Conservation (phyloP, 2,797 vertebrate species). For the Acanthornis magna region DNA sequence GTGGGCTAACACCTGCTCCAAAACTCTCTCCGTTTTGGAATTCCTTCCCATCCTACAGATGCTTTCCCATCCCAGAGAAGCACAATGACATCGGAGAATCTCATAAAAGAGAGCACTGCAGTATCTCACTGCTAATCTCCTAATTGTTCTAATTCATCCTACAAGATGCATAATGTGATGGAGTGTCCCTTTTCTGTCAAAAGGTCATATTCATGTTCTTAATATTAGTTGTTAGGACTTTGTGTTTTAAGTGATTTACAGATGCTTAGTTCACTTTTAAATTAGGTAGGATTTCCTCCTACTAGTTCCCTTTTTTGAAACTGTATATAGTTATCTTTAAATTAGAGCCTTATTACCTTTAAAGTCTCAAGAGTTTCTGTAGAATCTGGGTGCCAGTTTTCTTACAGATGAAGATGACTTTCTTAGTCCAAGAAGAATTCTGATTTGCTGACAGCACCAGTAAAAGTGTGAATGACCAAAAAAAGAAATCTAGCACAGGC, state of each 20-base stretch:
- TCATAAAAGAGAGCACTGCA: neutral
- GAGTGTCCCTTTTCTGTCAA: neutral
- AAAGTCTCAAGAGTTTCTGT: neutral
- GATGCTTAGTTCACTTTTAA: neutral
- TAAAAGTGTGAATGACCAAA: neutral
- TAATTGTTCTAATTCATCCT: neutral
- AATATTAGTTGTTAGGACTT: neutral
- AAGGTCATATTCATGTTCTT: neutral
- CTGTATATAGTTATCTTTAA: neutral
- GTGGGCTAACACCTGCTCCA: neutral
- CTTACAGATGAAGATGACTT: neutral
- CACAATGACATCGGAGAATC: fast-evolving
- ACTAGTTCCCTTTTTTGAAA: neutral
- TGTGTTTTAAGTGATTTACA: neutral
- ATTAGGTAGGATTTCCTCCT: neutral
- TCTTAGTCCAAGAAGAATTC: neutral
- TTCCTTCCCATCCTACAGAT: neutral
- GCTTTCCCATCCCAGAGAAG: neutral
- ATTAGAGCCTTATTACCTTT: neutral
- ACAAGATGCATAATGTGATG: neutral
- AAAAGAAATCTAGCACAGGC: neutral
- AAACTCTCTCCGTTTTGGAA: neutral
- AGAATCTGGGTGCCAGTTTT: neutral
- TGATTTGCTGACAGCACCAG: neutral
- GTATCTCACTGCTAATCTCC: neutral